These are phyloP conservation scores for Metridium senile DNA, from an alignment of 92 coral and sea anemone genomes.

Conservation along the genomic window DNA sequence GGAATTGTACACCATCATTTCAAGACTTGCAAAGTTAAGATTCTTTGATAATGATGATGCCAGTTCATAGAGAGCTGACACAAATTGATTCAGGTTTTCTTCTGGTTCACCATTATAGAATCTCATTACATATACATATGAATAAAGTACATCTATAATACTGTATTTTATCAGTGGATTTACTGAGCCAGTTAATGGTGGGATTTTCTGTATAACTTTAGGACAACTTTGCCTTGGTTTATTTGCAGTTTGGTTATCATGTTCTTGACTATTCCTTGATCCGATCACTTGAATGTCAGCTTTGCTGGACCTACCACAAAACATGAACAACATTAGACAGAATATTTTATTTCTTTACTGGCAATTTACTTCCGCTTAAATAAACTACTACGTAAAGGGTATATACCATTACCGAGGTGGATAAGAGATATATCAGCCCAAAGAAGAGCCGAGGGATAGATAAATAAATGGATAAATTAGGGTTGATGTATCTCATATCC, in stretches of 20 bases:
- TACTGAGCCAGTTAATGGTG: conserved; percentile 35
- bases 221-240: conserved; percentile 50
- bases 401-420: too few species aligned
- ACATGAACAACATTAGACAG: background rate
- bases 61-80: conserved; percentile 60
- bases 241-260: background rate
- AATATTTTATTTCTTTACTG: too few species aligned
- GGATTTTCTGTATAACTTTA: conserved; percentile 27
- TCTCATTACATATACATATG: conserved; percentile 82
- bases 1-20: conserved; percentile 61
- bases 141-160: conserved; percentile 71
- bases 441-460: too few species aligned
- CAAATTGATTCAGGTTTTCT: conserved; percentile 59
- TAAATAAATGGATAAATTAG: too few species aligned
- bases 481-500: too few species aligned
- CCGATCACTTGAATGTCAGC: conserved; percentile 22
- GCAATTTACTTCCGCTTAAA: too few species aligned
- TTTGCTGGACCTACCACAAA: conserved; percentile 9
- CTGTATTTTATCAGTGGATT: conserved; percentile 65
- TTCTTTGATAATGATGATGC: conserved; percentile 74
- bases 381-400: too few species aligned
- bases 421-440: too few species aligned
- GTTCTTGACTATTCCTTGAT: background rate
- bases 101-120: conserved; percentile 85
- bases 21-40: conserved; percentile 69